Percentiles rank a stretch among this genome's conserved stretches.
phyloP scores from a whole-genome alignment of 2,888 invertebrate genomes.

The Acanthoscelides obtectus region DNA sequence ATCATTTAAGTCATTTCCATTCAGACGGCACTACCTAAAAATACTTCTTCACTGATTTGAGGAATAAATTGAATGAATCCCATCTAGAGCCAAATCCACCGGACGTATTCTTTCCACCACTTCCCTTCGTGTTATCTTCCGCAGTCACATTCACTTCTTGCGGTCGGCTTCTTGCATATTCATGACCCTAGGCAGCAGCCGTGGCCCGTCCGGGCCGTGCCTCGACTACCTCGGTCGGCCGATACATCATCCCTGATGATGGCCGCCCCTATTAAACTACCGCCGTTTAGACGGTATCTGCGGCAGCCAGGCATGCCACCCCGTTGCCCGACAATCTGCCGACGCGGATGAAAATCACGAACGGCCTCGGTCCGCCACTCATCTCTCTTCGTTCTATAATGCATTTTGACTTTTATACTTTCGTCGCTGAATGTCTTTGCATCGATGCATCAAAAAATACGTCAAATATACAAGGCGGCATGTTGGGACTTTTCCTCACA shows the following conservation, averaged over 20 bases:
- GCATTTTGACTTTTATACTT: background rate
- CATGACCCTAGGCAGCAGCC: too few species aligned
- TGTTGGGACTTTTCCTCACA: too few species aligned
- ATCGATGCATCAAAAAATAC: background rate
- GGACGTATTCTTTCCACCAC: background rate
- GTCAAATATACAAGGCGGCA: too few species aligned
- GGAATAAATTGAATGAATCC: background rate
- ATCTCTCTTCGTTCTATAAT: too few species aligned
- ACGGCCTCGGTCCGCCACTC: background rate
- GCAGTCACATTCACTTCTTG: background rate
- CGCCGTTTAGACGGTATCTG: background rate
- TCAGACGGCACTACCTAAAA: too few species aligned
- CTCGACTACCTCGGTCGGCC: background rate
- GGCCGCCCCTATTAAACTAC: background rate
- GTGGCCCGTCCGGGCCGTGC: background rate
- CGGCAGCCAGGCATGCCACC: background rate
- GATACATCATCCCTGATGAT: background rate
- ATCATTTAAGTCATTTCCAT: too few species aligned
- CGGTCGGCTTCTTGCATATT: background rate
- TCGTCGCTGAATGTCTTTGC: background rate
- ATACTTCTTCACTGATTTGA: background rate
- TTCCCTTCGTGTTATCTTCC: background rate
- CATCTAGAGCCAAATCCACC: background rate
- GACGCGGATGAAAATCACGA: background rate
- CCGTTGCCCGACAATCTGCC: background rate